These are phyloP conservation scores for Leptonema lineaticorne DNA, from an alignment of 1,140 invertebrate species.

Conservation along the genomic window DNA sequence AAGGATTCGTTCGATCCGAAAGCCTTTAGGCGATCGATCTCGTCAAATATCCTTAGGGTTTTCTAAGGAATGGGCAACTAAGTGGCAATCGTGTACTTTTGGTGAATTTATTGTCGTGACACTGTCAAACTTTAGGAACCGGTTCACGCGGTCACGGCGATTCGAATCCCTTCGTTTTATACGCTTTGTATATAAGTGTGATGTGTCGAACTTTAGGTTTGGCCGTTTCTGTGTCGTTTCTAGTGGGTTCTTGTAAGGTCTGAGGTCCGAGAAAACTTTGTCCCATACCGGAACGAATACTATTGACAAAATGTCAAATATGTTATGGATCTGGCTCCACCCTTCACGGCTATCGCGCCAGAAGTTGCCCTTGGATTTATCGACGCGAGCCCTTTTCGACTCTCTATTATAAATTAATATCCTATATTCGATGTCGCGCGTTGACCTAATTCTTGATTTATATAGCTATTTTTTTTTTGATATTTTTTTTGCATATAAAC, in stretches of 20 bases:
- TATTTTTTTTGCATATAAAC: no score
- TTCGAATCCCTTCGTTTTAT: background rate
- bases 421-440: no score
- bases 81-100: background rate
- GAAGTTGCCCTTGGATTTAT: no score
- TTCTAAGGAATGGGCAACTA: background rate
- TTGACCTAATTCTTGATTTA: no score
- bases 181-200: background rate
- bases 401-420: no score
- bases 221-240: background rate
- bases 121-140: conserved; percentile 3
- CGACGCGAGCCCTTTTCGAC: no score
- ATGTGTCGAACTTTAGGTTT: background rate
- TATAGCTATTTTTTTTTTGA: no score
- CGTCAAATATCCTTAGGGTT: background rate
- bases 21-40: background rate
- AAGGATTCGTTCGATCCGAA: background rate
- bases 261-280: conserved; percentile 1
- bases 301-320: conserved; percentile 1
- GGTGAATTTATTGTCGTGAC: conserved; percentile 1
- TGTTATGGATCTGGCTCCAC: background rate
- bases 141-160: background rate
- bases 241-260: background rate
- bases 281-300: background rate
- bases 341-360: no score